Percentiles rank a stretch among this genome's conserved stretches.
Conservation (phyloP, 2,888 invertebrate species). For the Bimastos eiseni region DNA sequence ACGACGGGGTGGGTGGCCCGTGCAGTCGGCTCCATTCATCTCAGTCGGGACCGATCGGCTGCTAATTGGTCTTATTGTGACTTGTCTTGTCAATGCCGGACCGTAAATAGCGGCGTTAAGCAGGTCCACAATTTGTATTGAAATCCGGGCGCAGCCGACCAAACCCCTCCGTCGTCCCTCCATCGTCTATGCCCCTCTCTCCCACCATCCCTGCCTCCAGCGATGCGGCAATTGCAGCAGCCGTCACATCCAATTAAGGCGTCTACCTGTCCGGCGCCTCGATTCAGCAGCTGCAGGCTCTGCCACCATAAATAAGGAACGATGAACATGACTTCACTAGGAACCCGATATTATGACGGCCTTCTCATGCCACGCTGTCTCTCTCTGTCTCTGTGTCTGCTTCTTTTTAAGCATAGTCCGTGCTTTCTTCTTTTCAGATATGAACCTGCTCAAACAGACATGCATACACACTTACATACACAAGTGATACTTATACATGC, state of each 20-base stretch:
- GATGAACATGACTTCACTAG: background rate
- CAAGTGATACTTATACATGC: background rate
- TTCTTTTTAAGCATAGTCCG: background rate
- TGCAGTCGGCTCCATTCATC: background rate
- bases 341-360: background rate
- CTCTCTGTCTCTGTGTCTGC: background rate
- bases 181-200: background rate
- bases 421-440: background rate
- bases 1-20: background rate
- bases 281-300: background rate
- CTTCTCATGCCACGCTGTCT: background rate
- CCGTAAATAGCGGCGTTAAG: constrained; percentile 13
- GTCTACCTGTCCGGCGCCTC: constrained; percentile 6
- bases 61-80: constrained; percentile 13
- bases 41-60: background rate
- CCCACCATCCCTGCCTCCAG: background rate
- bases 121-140: background rate
- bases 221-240: constrained; percentile 4
- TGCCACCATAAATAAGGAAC: constrained; percentile 13
- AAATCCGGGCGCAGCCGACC: background rate
- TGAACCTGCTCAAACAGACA: background rate
- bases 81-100: background rate
- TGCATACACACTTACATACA: background rate
- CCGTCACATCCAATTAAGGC: constrained; percentile 13
- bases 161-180: background rate